Evolutionary conservation across 1,140 invertebrate species (phyloP).

Genomic region (Cotesia glomerata): DNA sequence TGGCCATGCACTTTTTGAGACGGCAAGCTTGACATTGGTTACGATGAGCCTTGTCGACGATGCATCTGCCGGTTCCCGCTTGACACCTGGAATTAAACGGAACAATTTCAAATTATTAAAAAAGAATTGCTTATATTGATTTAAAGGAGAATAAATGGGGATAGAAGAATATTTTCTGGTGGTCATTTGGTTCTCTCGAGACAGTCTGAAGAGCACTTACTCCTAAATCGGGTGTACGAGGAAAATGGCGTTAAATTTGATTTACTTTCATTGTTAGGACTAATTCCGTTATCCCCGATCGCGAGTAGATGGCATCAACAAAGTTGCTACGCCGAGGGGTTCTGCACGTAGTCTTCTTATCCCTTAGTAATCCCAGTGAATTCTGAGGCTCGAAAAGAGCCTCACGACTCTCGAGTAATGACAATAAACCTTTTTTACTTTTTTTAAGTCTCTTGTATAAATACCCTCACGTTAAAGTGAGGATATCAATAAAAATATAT

Average conservation of each 20-base stretch:
- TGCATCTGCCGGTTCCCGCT: slow-evolving; percentile 92
- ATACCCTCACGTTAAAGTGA: too few relatives aligned
- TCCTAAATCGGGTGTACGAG: slow-evolving; percentile 35
- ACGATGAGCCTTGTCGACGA: slow-evolving; percentile 97
- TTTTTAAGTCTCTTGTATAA: slow-evolving; percentile 12
- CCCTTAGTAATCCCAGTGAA: slow-evolving; percentile 14
- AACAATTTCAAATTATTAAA: not conserved
- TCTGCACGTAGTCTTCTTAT: slow-evolving; percentile 47
- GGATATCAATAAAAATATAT: too few relatives aligned
- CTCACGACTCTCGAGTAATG: not conserved
- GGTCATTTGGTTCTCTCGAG: not conserved
- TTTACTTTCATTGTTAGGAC: slow-evolving; percentile 59
- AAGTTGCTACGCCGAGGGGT: slow-evolving; percentile 26
- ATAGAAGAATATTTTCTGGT: slow-evolving; percentile 3
- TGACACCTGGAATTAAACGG: slow-evolving; percentile 81
- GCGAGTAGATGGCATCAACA: slow-evolving; percentile 47
- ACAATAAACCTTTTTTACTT: slow-evolving; percentile 25
- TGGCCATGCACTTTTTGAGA: slow-evolving; percentile 95
- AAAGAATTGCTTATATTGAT: not conserved
- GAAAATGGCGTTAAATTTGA: slow-evolving; percentile 60
- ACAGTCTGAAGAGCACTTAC: slow-evolving; percentile 39
- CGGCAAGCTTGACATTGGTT: slow-evolving; percentile 98
- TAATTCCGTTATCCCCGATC: slow-evolving; percentile 56
- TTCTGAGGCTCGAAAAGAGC: not conserved
- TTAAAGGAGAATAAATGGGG: not conserved